Evolutionary conservation across 2,888 invertebrate genomes (phyloP), one percentile per base, ranked within the genome.

Genomic region (Unio delphinus): DNA sequence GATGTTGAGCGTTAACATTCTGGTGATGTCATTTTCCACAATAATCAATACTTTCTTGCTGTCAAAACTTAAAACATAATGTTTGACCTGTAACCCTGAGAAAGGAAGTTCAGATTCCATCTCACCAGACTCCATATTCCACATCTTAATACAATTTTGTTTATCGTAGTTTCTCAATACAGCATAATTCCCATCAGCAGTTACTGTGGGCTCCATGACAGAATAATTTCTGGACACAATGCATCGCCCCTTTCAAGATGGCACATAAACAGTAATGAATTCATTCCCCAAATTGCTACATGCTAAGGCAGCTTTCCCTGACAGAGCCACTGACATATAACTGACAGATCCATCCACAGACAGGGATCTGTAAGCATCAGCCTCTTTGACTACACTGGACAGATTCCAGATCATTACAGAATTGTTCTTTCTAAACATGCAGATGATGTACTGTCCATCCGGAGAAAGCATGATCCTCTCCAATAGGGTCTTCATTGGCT

Each of bases 131-230:
- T 28, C 54, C 0, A 77, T 70, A 64, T 79, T 73, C 78, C 81
- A 84, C 2, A 81, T 64, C 56, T 76, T 79, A 8, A 84, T 58
- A 56, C 73, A 75, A 15, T 64, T 65, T 0, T 75, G 76, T 5
- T 72, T 69, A 56, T 75, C 58, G 60, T 80, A 81, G 57, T 80
- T 80, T 64, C 79, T 64, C 5, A 82, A 61, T n/a, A 82, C 75
- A 23, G 75, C 76, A 68, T 80, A 78, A 66, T 74, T 74, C 15
- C 82, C 82, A 74, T 82, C 79, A 17, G 69, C 66, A 5, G 79
- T 73, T 5, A 83, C 64, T 4, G 56, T 55, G 17, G 82, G 81
- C 58, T 67, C 57, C 78, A 79, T 78, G 18, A 69, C 74, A 58
- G 80, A 79, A 64, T 70, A 75, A 1, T 76, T 73, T n/a, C 67